phyloP scores from a whole-genome alignment of 1,140 invertebrate species.

The Danaus melanippus region DNA sequence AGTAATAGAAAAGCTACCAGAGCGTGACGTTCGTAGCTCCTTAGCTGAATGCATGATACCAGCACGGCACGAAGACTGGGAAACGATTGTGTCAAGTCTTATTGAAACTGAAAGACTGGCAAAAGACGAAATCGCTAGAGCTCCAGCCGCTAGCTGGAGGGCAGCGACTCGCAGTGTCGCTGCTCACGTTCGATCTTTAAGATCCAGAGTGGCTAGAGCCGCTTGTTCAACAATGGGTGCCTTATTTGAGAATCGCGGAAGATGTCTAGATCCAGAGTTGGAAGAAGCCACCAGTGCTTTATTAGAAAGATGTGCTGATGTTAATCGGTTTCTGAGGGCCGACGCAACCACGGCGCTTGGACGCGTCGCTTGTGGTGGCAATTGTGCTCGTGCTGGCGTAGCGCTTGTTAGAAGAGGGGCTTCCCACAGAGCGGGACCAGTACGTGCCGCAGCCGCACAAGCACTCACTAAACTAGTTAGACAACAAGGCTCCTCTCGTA shows the following conservation, averaged over 20 bases:
- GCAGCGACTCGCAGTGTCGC: slow-evolving; percentile 79
- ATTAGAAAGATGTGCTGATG: slow-evolving; percentile 91
- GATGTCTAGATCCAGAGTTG: slow-evolving; percentile 86
- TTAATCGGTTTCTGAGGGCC: slow-evolving; percentile 91
- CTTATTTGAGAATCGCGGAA: slow-evolving; percentile 80
- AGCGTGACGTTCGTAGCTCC: slow-evolving; percentile 52
- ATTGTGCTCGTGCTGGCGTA: slow-evolving; percentile 54
- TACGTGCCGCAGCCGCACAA: slow-evolving; percentile 85
- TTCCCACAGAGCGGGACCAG: slow-evolving; percentile 89
- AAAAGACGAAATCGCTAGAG: slow-evolving; percentile 79
- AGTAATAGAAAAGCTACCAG: slow-evolving; percentile 17
- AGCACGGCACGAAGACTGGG: slow-evolving; percentile 81
- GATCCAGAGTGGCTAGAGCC: slow-evolving; percentile 90
- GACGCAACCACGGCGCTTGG: slow-evolving; percentile 89
- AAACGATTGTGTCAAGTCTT: slow-evolving; percentile 85
- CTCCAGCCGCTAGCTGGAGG: slow-evolving; percentile 74
- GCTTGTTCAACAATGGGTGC: slow-evolving; percentile 86
- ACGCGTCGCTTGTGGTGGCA: slow-evolving; percentile 81
- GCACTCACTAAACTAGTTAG: slow-evolving; percentile 81
- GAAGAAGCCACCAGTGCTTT: slow-evolving; percentile 87
- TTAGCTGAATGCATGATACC: slow-evolving; percentile 55
- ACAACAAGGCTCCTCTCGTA: slow-evolving; percentile 81
- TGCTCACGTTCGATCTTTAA: slow-evolving; percentile 86
- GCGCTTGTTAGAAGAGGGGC: slow-evolving; percentile 72
- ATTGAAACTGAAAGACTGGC: slow-evolving; percentile 81